Evolutionary conservation across 1,140 invertebrate species (phyloP).

Genomic region (Drosophila bocqueti): DNA sequence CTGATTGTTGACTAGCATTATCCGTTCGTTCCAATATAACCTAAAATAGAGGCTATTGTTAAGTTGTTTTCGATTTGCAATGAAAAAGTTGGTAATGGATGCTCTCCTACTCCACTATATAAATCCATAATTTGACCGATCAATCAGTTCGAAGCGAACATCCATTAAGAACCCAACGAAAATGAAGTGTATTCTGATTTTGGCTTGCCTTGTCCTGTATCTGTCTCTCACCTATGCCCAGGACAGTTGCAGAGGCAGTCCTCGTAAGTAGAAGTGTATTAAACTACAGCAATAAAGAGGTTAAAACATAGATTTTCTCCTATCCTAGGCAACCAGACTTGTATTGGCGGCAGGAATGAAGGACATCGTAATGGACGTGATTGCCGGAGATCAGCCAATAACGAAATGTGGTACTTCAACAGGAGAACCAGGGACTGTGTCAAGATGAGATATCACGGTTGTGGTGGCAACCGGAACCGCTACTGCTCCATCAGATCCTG

Average conservation of each 20-base stretch:
- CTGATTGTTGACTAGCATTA: background rate
- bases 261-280: background rate
- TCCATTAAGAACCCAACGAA: background rate
- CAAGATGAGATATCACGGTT: conserved; percentile 15
- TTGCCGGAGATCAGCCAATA: background rate
- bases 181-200: conserved; percentile 5
- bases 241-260: background rate
- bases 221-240: background rate
- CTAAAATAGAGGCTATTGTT: background rate
- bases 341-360: conserved; percentile 1
- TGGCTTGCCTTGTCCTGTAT: conserved; percentile 1
- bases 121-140: background rate
- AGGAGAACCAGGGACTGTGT: background rate
- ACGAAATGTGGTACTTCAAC: conserved; percentile 10
- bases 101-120: background rate
- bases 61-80: background rate
- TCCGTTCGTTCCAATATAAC: background rate
- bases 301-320: background rate
- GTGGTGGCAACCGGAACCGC: conserved; percentile 14
- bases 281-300: background rate
- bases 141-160: background rate
- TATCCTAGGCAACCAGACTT: background rate
- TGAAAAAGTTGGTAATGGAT: background rate
- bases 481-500: conserved; percentile 13
- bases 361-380: background rate